Evolutionary conservation across 2,888 invertebrate genomes (phyloP), one percentile per base, ranked within the genome.

Genomic region (Hydropsyche betteni): DNA sequence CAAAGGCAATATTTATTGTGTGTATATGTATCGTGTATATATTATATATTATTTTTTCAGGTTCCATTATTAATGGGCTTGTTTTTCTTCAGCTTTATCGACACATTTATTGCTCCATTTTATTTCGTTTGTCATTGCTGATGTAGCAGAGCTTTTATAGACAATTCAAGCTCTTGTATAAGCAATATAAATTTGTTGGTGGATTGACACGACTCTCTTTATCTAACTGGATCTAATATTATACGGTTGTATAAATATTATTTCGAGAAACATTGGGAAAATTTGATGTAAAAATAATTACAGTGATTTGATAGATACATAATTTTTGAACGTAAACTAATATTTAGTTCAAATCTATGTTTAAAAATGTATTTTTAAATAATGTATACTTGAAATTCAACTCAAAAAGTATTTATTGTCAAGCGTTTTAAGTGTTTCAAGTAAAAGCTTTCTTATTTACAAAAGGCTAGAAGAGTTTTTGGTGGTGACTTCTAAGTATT

Each of bases 71-170:
- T 52, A 74, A 74, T 74, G 74, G 14, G 64, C 50, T 68, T 74
- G 74, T 74, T 64, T 74, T 74, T 50, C 14, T 61, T 74, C 51
- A 68, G 64, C 50, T 74, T 74, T 74, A 74, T 64, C 68, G 68
- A 51, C 51, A 33, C 38, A 14, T 74, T 74, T 74, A 74, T 44
- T 24, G 44, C 74, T 50, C 68, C 34, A 68, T 68, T 64, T 64
- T 52, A 68, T 52, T 36, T 74, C 68, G 36, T 51, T 64, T 68
- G 68, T 68, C 74, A 44, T 68, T 68, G 74, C 64, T 74, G 74
- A 74, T 52, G 74, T 61, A 52, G 52, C 74, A 68, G 34, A 74
- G 61, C 74, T 70, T 74, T 74, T 74, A 74, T 74, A 33, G 74
- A 68, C 74, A 68, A 74, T 74, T 38, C 36, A 68, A 24, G 34